Percentiles rank a stretch among this genome's conserved stretches.
phyloP scores from a whole-genome alignment of 2,113 vertebrate species.

The Ellobius talpinus region DNA sequence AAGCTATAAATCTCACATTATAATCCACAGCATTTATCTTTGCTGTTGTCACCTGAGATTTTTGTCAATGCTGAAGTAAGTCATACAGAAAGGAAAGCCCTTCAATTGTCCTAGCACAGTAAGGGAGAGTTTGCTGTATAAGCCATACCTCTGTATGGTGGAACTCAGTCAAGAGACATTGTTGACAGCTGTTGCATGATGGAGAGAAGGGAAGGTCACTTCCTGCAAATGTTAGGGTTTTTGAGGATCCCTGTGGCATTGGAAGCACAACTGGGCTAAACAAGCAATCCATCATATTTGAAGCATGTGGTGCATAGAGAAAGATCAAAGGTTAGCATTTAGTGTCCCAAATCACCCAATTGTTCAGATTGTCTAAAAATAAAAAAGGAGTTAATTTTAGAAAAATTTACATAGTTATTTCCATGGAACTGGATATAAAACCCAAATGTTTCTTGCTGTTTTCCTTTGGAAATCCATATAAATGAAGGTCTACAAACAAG shows the following conservation, averaged over 20 bases:
- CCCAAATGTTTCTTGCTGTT: background rate
- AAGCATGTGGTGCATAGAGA: background rate
- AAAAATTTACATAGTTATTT: conserved; percentile 15
- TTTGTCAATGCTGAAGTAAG: conserved; percentile 51
- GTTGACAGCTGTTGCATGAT: conserved; percentile 63
- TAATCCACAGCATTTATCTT: conserved; percentile 42
- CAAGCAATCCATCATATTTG: conserved; percentile 63
- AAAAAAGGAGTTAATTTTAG: conserved; percentile 33
- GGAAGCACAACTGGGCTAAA: conserved; percentile 57
- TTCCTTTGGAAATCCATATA: conserved; percentile 28
- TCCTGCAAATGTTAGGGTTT: conserved; percentile 67
- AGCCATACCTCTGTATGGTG: background rate
- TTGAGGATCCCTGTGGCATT: conserved; percentile 24
- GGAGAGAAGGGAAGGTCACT: conserved; percentile 61
- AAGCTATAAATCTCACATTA: background rate
- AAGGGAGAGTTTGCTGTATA: conserved; percentile 5
- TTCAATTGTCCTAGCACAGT: background rate
- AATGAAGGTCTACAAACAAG: background rate
- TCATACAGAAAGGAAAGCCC: background rate
- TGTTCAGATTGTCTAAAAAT: conserved; percentile 31
- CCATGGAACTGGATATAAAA: conserved; percentile 1
- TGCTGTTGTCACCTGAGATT: conserved; percentile 63
- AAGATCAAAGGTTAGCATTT: conserved; percentile 28
- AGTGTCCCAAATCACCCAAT: conserved; percentile 46
- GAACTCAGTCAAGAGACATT: background rate